phyloP scores from a whole-genome alignment of 2,113 vertebrate species.

The Circaetus gallicus region DNA sequence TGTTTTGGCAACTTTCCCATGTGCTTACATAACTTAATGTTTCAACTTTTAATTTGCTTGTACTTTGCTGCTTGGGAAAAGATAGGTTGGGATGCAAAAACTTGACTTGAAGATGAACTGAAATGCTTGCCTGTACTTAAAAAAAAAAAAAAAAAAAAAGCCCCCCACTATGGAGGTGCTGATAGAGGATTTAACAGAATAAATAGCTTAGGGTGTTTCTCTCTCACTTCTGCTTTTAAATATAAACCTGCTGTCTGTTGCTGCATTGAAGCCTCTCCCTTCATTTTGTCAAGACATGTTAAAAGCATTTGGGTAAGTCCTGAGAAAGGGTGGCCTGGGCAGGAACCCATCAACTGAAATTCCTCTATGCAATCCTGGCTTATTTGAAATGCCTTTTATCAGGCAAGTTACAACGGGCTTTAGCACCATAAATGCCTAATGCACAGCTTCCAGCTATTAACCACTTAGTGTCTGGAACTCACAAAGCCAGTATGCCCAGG shows the following conservation, averaged over 20 bases:
- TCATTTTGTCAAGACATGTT: conserved; percentile 63
- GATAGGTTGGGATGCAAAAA: not conserved
- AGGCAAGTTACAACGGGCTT: conserved; percentile 68
- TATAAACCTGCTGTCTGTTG: not conserved
- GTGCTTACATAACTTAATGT: not conserved
- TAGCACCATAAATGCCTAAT: not conserved
- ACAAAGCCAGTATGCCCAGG: not conserved
- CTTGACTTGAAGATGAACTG: not conserved
- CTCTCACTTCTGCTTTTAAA: not conserved
- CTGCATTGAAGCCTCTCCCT: conserved; percentile 40
- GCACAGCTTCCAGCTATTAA: conserved; percentile 31
- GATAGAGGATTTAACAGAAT: not conserved
- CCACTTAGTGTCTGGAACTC: not conserved
- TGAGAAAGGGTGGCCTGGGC: conserved; percentile 68
- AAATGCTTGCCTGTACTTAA: not conserved
- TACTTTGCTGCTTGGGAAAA: not conserved
- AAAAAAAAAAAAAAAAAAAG: not conserved
- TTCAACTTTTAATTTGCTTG: not conserved
- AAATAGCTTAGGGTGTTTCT: not conserved
- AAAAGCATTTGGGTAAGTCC: conserved; percentile 12
- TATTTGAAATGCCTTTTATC: conserved; percentile 66
- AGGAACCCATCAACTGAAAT: conserved; percentile 65
- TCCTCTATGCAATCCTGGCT: conserved; percentile 60
- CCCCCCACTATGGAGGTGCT: not conserved
- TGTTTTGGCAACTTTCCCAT: not conserved